Conservation (phyloP, 2,888 invertebrate species). For the Pollenia angustigena region DNA sequence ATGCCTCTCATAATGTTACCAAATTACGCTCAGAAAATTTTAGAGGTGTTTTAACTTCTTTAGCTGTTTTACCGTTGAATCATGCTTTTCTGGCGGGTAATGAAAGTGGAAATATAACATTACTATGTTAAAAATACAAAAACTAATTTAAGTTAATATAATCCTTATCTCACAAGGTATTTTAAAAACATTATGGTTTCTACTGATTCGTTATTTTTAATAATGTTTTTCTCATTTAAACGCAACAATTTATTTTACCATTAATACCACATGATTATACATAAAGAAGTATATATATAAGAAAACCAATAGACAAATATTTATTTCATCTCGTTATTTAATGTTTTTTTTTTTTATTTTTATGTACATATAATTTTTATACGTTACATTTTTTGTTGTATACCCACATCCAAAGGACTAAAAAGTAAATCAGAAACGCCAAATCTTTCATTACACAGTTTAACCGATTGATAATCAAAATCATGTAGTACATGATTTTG, state of each 20-base stretch:
- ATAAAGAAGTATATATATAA: no score
- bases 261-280: no score
- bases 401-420: slow-evolving; percentile 96
- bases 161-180: no score
- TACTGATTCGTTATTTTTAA: no score
- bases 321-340: no score
- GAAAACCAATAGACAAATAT: no score
- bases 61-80: slow-evolving; percentile 95
- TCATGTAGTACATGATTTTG: slow-evolving; percentile 74
- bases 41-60: slow-evolving; percentile 95
- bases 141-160: background rate
- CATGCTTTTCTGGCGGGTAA: slow-evolving; percentile 94
- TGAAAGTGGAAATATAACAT: slow-evolving; percentile 93
- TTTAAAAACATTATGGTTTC: no score
- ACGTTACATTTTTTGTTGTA: slow-evolving; percentile 85
- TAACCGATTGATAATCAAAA: slow-evolving; percentile 89
- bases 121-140: slow-evolving; percentile 88
- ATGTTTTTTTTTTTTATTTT: no score
- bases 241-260: no score
- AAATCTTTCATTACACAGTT: slow-evolving; percentile 97
- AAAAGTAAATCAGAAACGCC: slow-evolving; percentile 97
- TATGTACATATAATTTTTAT: no score
- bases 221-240: no score
- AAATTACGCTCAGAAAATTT: slow-evolving; percentile 95
- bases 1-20: slow-evolving; percentile 92